A percentile compares a stretch with the other conserved stretches of the same genome.
Conservation (phyloP, 2,113 vertebrate species). For the Corvus moneduloides region DNA sequence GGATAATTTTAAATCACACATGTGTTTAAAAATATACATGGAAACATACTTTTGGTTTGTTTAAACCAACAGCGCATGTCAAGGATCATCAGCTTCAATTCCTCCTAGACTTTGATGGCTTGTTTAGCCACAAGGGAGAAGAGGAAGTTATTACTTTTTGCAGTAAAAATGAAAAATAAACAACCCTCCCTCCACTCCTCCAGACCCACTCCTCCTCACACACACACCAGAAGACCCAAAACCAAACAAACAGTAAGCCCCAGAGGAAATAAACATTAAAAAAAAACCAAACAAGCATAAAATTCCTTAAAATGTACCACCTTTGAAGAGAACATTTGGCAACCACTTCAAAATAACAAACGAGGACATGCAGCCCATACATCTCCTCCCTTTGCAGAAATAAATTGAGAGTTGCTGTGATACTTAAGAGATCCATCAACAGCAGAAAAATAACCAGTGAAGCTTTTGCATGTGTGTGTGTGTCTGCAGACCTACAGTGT, state of each 20-base stretch:
- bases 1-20: neutral
- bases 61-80: neutral
- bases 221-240: neutral
- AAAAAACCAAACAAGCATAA: neutral
- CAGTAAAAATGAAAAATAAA: constrained; percentile 14
- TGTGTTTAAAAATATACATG: neutral
- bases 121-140: neutral
- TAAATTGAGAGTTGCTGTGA: neutral
- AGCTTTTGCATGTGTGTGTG: neutral
- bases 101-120: neutral
- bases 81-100: neutral
- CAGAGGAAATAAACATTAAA: neutral
- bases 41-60: neutral
- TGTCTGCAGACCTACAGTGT: neutral
- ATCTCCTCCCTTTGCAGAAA: neutral
- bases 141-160: neutral
- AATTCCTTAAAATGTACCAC: neutral
- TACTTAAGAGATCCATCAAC: neutral
- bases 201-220: neutral
- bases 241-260: neutral
- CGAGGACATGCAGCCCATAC: fast-evolving
- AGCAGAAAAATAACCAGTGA: neutral
- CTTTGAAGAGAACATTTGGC: constrained; percentile 1
- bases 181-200: neutral
- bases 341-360: constrained; percentile 15